A percentile compares a stretch with the other conserved stretches of the same genome.
Conservation (phyloP, 2,113 vertebrate species). For the Chitala chitala region DNA sequence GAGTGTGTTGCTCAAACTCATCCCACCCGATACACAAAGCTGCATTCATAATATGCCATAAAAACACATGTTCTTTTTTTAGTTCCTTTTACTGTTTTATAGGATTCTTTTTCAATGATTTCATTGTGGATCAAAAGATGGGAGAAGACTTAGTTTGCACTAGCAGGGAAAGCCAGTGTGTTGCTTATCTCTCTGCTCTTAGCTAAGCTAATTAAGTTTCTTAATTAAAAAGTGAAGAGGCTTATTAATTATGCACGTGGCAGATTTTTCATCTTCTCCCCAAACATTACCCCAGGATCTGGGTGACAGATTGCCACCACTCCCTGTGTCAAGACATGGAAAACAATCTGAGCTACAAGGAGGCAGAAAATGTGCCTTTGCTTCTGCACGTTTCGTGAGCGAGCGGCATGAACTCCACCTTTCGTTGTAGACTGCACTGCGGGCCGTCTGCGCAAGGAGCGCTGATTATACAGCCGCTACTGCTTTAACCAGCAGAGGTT, state of each 20-base stretch:
- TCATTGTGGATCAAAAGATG: constrained; percentile 7
- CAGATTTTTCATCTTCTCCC: constrained; percentile 43
- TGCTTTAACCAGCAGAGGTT: too few species aligned
- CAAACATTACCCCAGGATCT: constrained; percentile 45
- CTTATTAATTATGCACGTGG: constrained; percentile 44
- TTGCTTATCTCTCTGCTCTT: constrained; percentile 30
- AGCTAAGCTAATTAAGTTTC: constrained; percentile 50
- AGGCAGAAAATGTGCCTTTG: too few species aligned
- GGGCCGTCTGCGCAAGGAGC: neutral
- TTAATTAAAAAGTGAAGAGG: constrained; percentile 56
- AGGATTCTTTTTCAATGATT: neutral
- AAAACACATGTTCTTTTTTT: neutral
- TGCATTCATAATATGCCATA: neutral
- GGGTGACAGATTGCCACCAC: constrained; percentile 35
- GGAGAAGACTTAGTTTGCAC: neutral
- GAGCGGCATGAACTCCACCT: neutral
- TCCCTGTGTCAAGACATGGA: constrained; percentile 15
- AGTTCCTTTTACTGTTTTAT: neutral
- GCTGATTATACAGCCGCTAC: too few species aligned
- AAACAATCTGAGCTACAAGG: constrained; percentile 48
- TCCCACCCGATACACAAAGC: neutral
- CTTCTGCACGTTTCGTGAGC: too few species aligned
- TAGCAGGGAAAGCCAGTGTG: neutral
- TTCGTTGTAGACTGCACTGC: neutral
- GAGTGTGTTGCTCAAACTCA: neutral